Percentiles rank a stretch among this genome's conserved stretches.
Evolutionary conservation across 2,113 vertebrate species (phyloP).

Genomic region (Seriola rivoliana): DNA sequence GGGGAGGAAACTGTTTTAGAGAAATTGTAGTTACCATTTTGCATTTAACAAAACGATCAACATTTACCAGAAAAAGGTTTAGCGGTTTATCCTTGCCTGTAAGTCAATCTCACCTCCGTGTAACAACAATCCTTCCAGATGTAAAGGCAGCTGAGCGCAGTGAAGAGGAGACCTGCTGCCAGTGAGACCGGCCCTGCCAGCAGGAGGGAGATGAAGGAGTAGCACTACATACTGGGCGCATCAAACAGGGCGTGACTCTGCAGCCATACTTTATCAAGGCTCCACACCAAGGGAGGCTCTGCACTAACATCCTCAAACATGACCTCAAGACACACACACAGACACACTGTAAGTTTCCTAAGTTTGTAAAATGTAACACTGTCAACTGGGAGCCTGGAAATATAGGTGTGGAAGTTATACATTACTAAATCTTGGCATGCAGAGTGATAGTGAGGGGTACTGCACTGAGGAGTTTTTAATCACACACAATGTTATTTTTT

Average conservation of each 20-base stretch:
- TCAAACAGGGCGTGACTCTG: conserved; percentile 78
- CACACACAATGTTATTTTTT: background rate
- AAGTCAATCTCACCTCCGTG: background rate
- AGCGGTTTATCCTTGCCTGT: background rate
- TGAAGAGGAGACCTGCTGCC: conserved; percentile 70
- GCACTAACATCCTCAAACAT: conserved; percentile 81
- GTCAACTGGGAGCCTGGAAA: background rate
- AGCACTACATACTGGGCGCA: conserved; percentile 74
- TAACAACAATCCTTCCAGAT: conserved; percentile 69
- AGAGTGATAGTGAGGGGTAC: background rate
- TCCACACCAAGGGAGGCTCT: conserved; percentile 73
- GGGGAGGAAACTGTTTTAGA: background rate
- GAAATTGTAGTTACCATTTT: background rate
- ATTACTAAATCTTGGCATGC: background rate
- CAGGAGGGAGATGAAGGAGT: conserved; percentile 72
- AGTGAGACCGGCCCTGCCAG: conserved; percentile 76
- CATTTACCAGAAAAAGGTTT: background rate
- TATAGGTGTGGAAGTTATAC: background rate
- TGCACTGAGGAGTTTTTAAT: background rate
- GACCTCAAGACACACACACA: conserved; percentile 67
- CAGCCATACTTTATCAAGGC: conserved; percentile 78
- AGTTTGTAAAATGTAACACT: background rate
- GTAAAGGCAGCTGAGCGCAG: conserved; percentile 77
- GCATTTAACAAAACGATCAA: background rate
- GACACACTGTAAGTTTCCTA: background rate